These are phyloP conservation scores for Neoseiulus cucumeris DNA, from an alignment of 1,140 invertebrate species.

Conservation along the genomic window DNA sequence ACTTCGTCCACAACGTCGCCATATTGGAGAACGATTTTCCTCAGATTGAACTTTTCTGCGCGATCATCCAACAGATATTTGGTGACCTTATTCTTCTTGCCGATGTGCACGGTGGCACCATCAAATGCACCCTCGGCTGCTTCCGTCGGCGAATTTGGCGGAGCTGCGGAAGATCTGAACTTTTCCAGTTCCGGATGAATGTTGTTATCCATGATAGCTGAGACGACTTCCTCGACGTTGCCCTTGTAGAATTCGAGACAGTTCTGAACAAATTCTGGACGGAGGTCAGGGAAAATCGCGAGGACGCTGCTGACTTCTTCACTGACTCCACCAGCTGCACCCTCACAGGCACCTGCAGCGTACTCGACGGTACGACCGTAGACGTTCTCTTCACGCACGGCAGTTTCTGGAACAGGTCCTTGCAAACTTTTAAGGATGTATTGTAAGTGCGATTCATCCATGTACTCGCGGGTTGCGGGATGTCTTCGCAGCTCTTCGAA, in stretches of 20 bases:
- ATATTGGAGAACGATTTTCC: neutral
- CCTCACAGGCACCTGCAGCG: neutral
- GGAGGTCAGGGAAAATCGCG: neutral
- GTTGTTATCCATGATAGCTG: constrained; percentile 3
- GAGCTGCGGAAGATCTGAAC: neutral
- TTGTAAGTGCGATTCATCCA: neutral
- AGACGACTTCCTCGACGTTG: neutral
- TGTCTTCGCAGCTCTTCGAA: neutral
- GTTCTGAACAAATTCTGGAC: neutral
- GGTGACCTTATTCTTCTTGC: neutral
- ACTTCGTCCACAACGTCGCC: neutral
- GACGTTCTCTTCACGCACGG: neutral
- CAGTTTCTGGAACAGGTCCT: neutral
- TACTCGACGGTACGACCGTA: neutral
- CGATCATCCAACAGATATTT: neutral
- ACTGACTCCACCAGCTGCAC: neutral
- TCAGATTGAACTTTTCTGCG: neutral
- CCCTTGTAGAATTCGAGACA: neutral
- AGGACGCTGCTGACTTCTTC: neutral
- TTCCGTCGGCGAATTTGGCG: neutral
- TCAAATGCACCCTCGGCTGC: neutral
- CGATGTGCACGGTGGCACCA: neutral
- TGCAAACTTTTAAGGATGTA: neutral
- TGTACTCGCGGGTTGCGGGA: neutral
- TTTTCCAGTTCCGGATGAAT: neutral